Conservation (phyloP, 2,888 invertebrate species). For the Diarsia dahlii region DNA sequence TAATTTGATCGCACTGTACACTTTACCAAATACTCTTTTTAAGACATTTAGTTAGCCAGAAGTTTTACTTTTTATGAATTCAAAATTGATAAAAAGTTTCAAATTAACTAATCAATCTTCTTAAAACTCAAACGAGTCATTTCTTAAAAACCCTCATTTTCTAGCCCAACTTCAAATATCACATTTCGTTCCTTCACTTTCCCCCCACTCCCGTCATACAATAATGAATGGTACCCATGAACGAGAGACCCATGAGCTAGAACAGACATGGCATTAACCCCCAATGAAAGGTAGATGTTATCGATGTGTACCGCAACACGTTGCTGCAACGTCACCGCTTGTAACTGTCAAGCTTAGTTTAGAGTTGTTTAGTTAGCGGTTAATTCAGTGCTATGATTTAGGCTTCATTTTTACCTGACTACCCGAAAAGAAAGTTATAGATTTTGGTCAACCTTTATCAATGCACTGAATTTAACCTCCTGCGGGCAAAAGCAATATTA, state of each 20-base stretch:
- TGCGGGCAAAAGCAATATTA: neutral
- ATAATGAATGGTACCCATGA: slow-evolving; percentile 57
- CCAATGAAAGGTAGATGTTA: slow-evolving; percentile 88
- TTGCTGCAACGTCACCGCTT: slow-evolving; percentile 57
- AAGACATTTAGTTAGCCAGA: neutral
- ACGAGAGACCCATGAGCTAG: slow-evolving; percentile 55
- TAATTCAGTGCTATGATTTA: slow-evolving; percentile 18
- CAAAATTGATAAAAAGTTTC: too few species aligned
- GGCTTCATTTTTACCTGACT: neutral
- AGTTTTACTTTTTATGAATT: neutral
- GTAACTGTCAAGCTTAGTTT: slow-evolving; percentile 42
- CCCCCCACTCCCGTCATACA: slow-evolving; percentile 13
- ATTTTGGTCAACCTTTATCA: neutral
- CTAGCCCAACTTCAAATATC: neutral
- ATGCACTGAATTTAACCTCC: slow-evolving; percentile 6
- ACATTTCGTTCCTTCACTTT: slow-evolving; percentile 17
- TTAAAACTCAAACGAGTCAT: too few species aligned
- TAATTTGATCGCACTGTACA: too few species aligned
- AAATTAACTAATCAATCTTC: too few species aligned
- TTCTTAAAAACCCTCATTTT: too few species aligned
- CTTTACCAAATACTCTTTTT: neutral
- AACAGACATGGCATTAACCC: slow-evolving; percentile 51
- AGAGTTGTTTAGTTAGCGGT: neutral
- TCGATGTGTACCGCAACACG: slow-evolving; percentile 68
- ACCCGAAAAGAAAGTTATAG: neutral